Evolutionary conservation across 1,140 invertebrate genomes (phyloP), one percentile per base, ranked within the genome.

Genomic region (Belonocnema kinseyi): DNA sequence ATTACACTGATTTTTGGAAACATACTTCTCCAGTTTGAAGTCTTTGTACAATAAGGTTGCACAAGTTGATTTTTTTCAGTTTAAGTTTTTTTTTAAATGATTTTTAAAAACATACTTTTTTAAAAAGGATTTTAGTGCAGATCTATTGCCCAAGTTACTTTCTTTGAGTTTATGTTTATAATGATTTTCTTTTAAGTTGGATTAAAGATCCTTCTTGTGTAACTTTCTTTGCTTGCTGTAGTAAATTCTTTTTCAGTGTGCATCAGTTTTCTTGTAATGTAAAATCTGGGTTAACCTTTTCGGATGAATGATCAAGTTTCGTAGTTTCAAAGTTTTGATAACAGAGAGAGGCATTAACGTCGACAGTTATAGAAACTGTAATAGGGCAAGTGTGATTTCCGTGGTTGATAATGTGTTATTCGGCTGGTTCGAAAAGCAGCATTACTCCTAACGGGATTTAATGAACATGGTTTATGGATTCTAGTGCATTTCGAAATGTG

Each of bases 261-360:
- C 61, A 66, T 66, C n/a, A 66, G 40, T 46, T 61, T 21, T 40
- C 21, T 33, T 61, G 58, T 61, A 66, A 66, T 40, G 61, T 14
- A 66, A 66, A 13, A 66, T 66, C 61, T 40, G 61, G 26, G 61
- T 66, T 66, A 66, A 66, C 61, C 61, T 66, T 66, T 66, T 16
- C 61, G 61, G 61, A 33, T 66, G 26, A 66, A 66, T 66, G 61
- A 66, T 66, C 26, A 40, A 66, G 61, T 66, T 66, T 66, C 40
- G 21, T 26, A 40, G 40, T 12, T 66, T n/a, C 26, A 8, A 66
- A 40, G 40, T 26, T 66, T 66, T 40, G 61, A 66, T 66, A 66
- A 66, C 61, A 66, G 58, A 61, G 58, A 61, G 58, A 61, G 21
- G 58, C 61, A 66, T 66, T 66, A 66, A 40, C 61, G 61, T 66